Evolutionary conservation across 2,888 invertebrate genomes (phyloP).

Genomic region (Iphiclides podalirius): DNA sequence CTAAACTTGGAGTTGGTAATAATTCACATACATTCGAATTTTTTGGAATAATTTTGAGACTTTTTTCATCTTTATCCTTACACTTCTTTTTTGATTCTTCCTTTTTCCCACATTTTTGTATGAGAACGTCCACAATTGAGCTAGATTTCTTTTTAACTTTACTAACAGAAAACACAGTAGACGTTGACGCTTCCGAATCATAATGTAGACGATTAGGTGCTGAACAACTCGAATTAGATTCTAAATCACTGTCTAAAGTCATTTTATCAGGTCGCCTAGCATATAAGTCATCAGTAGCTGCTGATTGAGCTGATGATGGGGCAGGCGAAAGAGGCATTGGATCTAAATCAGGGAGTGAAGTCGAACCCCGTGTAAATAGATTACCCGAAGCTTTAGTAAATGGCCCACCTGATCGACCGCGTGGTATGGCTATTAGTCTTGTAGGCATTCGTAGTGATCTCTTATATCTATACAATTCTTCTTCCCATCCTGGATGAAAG

Average conservation of each 20-base stretch:
- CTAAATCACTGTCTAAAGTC: constrained; percentile 82
- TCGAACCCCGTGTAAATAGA: constrained; percentile 83
- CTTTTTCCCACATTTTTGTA: constrained; percentile 83
- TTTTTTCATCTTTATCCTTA: constrained; percentile 76
- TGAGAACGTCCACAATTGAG: constrained; percentile 84
- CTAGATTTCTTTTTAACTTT: constrained; percentile 69
- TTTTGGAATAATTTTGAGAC: constrained; percentile 79
- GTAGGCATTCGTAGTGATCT: constrained; percentile 90
- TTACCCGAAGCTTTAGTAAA: constrained; percentile 53
- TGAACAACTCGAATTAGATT: constrained; percentile 84
- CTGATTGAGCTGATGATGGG: constrained; percentile 81
- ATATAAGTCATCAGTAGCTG: constrained; percentile 79
- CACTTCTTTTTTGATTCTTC: constrained; percentile 77
- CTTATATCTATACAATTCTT: constrained; percentile 90
- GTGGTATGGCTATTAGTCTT: constrained; percentile 88
- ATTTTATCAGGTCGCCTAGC: constrained; percentile 67
- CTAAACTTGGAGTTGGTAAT: constrained; percentile 83
- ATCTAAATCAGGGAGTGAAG: constrained; percentile 89
- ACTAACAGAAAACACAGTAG: constrained; percentile 82
- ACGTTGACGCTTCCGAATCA: constrained; percentile 84
- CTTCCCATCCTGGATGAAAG: constrained; percentile 90
- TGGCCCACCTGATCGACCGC: constrained; percentile 81
- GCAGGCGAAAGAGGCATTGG: constrained; percentile 86
- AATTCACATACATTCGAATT: constrained; percentile 76
- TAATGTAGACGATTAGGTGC: constrained; percentile 78